phyloP scores from a whole-genome alignment of 1,140 invertebrate species.

The Drosophila trapezifrons region DNA sequence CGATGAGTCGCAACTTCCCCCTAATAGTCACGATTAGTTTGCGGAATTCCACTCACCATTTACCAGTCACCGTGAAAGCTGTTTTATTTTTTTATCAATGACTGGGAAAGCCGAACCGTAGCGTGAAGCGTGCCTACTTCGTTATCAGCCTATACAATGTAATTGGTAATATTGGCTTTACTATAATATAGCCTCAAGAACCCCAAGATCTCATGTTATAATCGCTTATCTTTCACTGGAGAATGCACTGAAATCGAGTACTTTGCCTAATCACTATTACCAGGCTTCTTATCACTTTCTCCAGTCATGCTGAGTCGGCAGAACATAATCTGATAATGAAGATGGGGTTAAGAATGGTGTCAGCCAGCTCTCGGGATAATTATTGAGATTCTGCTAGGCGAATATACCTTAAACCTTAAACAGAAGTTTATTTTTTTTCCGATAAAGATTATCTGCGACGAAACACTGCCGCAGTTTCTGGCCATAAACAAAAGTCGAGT shows the following conservation, averaged over 20 bases:
- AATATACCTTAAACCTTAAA: no score
- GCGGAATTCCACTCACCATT: not conserved
- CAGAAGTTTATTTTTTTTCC: not conserved
- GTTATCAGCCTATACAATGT: not conserved
- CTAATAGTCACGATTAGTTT: not conserved
- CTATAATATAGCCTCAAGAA: not conserved
- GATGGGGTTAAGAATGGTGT: not conserved
- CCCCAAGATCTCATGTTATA: not conserved
- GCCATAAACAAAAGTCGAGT: slow-evolving; percentile 12
- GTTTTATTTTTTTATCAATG: not conserved
- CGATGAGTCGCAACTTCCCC: not conserved
- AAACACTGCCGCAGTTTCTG: not conserved
- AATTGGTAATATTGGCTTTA: not conserved
- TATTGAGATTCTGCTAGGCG: no score
- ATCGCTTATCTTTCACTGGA: not conserved
- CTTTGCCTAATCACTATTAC: slow-evolving; percentile 14
- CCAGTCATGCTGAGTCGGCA: slow-evolving; percentile 18
- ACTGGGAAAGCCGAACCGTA: not conserved
- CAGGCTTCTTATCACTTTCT: slow-evolving; percentile 7
- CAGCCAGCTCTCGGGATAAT: not conserved
- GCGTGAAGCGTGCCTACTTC: no score
- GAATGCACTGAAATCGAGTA: not conserved
- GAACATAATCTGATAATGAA: not conserved
- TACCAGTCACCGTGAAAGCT: not conserved
- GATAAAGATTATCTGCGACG: not conserved